phyloP scores from a whole-genome alignment of 2,797 vertebrate species.

The Fratercula arctica region DNA sequence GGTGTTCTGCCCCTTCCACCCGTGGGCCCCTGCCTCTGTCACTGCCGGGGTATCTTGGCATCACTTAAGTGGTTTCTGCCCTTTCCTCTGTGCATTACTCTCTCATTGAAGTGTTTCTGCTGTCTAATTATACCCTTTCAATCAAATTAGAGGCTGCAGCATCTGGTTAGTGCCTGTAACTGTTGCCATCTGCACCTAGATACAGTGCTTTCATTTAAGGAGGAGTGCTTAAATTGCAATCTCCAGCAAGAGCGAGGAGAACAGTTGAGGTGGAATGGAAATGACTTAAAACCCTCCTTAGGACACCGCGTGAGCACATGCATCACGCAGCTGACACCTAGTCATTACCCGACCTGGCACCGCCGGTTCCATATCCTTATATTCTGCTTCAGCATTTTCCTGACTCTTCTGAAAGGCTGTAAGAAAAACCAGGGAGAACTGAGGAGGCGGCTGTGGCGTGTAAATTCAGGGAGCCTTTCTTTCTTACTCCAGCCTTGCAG shows the following conservation, averaged over 20 bases:
- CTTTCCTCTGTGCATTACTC: slow-evolving; percentile 85
- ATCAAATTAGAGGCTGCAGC: slow-evolving; percentile 94
- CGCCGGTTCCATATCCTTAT: background rate
- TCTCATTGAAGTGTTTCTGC: slow-evolving; percentile 92
- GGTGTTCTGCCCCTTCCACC: slow-evolving; percentile 69
- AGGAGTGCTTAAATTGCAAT: slow-evolving; percentile 71
- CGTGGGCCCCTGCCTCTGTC: slow-evolving; percentile 72
- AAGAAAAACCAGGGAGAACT: background rate
- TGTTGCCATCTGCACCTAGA: slow-evolving; percentile 94
- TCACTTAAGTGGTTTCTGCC: slow-evolving; percentile 78
- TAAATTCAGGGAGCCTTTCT: background rate
- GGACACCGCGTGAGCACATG: background rate
- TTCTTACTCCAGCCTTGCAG: background rate
- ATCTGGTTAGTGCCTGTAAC: slow-evolving; percentile 91
- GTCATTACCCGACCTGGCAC: background rate
- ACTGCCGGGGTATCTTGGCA: slow-evolving; percentile 79
- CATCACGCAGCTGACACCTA: background rate
- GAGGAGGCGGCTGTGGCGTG: background rate
- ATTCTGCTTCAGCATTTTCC: background rate
- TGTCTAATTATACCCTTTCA: slow-evolving; percentile 94
- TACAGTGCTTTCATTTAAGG: slow-evolving; percentile 76
- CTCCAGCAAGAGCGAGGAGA: slow-evolving; percentile 49
- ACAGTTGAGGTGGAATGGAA: slow-evolving; percentile 41
- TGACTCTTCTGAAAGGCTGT: background rate
- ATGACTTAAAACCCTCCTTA: slow-evolving; percentile 64